These are phyloP conservation scores for Hippocampus barbouri DNA, from an alignment of 2,113 vertebrate genomes.

Conservation along the genomic window DNA sequence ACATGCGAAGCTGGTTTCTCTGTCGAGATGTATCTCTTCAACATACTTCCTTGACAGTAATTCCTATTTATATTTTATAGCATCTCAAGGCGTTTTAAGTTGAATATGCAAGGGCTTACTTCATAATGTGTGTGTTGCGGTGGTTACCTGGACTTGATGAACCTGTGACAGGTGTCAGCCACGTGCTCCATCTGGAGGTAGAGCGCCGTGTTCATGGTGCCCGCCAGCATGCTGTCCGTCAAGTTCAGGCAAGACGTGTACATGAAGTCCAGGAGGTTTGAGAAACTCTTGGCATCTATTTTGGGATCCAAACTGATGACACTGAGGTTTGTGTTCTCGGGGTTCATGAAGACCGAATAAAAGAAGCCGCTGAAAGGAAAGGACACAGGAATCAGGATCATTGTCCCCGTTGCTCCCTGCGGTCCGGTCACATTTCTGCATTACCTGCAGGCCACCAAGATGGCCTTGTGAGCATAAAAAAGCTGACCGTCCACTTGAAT, in stretches of 20 bases:
- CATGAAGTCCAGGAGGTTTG: conserved; percentile 95
- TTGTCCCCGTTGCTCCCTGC: neutral
- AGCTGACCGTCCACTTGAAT: conserved; percentile 85
- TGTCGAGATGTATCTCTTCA: too few species aligned
- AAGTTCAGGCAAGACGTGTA: conserved; percentile 92
- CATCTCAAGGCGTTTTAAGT: too few species aligned
- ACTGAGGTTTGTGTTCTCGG: conserved; percentile 83
- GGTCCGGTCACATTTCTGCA: neutral
- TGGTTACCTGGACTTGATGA: conserved; percentile 87
- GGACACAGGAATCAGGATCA: neutral
- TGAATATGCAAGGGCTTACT: too few species aligned
- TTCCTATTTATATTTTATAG: too few species aligned
- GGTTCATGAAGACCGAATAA: conserved; percentile 92
- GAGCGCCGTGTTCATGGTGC: conserved; percentile 86
- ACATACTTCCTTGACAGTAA: too few species aligned
- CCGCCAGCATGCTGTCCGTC: conserved; percentile 82
- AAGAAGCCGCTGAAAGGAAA: conserved; percentile 83
- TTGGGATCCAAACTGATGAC: conserved; percentile 88
- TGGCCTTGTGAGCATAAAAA: conserved; percentile 91
- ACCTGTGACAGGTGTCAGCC: conserved; percentile 90
- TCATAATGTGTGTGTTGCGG: neutral
- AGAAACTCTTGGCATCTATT: conserved; percentile 88
- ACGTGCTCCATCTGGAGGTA: conserved; percentile 98
- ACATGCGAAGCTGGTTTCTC: too few species aligned
- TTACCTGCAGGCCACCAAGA: conserved; percentile 97